These are phyloP conservation scores for Morone saxatilis DNA, from an alignment of 2,113 vertebrate genomes.

Conservation along the genomic window DNA sequence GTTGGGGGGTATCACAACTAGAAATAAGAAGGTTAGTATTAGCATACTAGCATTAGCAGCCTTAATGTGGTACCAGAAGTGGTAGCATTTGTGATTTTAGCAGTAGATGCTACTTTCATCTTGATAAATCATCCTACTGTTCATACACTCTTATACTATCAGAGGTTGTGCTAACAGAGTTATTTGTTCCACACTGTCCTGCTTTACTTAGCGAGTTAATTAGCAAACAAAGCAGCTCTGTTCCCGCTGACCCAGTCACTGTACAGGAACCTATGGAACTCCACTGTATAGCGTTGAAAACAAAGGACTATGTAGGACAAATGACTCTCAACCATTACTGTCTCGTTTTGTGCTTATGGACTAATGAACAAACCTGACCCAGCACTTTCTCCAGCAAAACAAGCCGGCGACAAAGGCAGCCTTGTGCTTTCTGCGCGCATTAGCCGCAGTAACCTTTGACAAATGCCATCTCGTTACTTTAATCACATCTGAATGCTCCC, in stretches of 20 bases:
- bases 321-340: background rate
- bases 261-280: background rate
- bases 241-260: background rate
- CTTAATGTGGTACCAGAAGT: background rate
- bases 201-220: background rate
- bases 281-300: background rate
- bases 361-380: conserved; percentile 37
- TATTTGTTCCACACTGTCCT: background rate
- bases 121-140: background rate
- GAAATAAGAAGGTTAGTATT: no score
- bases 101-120: background rate
- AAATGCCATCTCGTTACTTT: conserved; percentile 68
- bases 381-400: conserved; percentile 39
- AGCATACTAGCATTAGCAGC: background rate
- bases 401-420: conserved; percentile 59
- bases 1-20: no score
- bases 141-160: background rate
- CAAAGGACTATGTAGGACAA: conserved; percentile 38
- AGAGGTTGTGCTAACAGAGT: background rate
- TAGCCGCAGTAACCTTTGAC: conserved; percentile 59
- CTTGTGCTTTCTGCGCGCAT: conserved; percentile 55
- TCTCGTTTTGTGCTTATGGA: background rate
- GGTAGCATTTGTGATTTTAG: background rate
- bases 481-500: conserved; percentile 79
- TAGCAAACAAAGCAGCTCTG: conserved; percentile 32